Evolutionary conservation across 1,140 invertebrate genomes (phyloP).

Genomic region (Mesaphorura yosii): DNA sequence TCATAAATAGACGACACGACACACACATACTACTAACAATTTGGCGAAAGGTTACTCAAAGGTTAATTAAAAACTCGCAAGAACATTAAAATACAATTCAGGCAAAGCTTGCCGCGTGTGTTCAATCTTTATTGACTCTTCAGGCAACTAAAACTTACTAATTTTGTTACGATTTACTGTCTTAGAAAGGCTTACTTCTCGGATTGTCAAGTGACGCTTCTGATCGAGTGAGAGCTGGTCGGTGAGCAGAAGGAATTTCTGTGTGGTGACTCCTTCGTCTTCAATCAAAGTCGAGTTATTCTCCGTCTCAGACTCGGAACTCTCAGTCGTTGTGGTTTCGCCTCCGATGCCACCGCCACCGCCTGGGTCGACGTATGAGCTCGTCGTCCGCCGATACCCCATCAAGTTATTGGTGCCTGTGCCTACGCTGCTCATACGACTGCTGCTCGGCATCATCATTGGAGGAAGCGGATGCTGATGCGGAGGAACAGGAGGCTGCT

Average conservation of each 20-base stretch:
- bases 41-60: too few species aligned
- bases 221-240: slow-evolving; percentile 84
- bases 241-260: slow-evolving; percentile 81
- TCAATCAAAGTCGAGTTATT: slow-evolving; percentile 66
- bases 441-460: slow-evolving; percentile 47
- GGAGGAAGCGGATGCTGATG: background rate
- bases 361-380: too few species aligned
- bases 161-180: too few species aligned
- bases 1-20: too few species aligned
- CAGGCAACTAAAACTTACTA: too few species aligned
- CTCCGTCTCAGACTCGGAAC: slow-evolving; percentile 81
- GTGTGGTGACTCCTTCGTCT: slow-evolving; percentile 72
- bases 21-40: too few species aligned
- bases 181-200: too few species aligned
- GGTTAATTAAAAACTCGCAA: too few species aligned
- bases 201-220: slow-evolving; percentile 78
- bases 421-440: background rate
- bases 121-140: too few species aligned
- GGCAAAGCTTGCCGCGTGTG: too few species aligned
- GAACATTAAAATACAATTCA: too few species aligned
- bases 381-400: too few species aligned
- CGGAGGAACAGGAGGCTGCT: background rate
- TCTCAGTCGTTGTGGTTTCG: slow-evolving; percentile 45
- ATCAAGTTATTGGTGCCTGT: background rate
- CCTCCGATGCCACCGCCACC: slow-evolving; percentile 6